Conservation (phyloP, 1,140 invertebrate genomes). For the Drosophila micromelanica region DNA sequence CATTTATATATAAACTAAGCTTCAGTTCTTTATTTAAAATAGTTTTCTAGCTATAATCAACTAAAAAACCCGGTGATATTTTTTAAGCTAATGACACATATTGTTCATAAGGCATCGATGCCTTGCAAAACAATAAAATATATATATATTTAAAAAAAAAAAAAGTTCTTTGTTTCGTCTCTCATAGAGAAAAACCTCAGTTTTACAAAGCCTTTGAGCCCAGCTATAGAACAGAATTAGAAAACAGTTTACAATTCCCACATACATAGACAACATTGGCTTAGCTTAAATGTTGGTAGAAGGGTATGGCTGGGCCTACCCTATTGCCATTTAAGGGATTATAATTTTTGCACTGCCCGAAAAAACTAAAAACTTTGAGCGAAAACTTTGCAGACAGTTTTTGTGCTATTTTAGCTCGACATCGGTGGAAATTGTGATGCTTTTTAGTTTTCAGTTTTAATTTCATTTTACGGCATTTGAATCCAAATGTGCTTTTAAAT, state of each 20-base stretch:
- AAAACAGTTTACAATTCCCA: conserved; percentile 22
- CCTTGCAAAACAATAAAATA: too few species aligned
- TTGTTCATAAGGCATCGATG: too few species aligned
- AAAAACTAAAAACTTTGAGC: conserved; percentile 70
- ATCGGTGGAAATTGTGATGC: conserved; percentile 33
- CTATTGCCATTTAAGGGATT: conserved; percentile 73
- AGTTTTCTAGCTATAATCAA: too few species aligned
- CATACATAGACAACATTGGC: conserved; percentile 10
- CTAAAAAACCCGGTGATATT: too few species aligned
- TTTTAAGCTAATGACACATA: too few species aligned
- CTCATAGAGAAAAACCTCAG: background rate
- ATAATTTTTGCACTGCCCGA: conserved; percentile 67
- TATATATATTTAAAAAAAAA: too few species aligned
- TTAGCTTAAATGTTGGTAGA: background rate
- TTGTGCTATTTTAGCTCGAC: conserved; percentile 62
- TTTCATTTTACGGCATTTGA: conserved; percentile 77
- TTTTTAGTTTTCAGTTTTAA: conserved; percentile 56
- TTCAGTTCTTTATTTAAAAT: background rate
- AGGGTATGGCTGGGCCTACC: conserved; percentile 22
- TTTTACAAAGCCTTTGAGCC: conserved; percentile 1
- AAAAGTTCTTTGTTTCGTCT: too few species aligned
- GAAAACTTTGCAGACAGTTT: conserved; percentile 79
- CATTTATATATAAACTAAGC: background rate
- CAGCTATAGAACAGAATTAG: conserved; percentile 10
- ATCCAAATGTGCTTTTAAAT: conserved; percentile 82